Evolutionary conservation across 2,113 vertebrate genomes (phyloP).

Genomic region (Cyprichromis sp.): DNA sequence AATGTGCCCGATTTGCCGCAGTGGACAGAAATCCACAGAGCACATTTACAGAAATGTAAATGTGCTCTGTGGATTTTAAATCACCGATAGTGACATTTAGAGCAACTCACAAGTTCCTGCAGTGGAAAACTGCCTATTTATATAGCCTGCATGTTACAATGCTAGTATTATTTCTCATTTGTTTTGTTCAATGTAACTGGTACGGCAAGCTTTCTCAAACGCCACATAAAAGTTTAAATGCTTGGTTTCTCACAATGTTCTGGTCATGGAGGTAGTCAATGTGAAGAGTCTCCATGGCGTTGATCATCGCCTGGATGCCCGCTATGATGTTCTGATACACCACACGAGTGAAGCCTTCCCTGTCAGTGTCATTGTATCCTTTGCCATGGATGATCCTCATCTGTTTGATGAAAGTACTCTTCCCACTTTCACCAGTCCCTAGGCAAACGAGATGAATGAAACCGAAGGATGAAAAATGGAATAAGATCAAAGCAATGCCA

Average conservation of each 20-base stretch:
- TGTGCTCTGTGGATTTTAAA: not conserved
- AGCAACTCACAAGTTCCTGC: not conserved
- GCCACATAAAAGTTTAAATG: not conserved
- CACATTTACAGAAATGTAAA: not conserved
- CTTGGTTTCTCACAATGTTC: slow-evolving; percentile 69
- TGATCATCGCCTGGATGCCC: slow-evolving; percentile 74
- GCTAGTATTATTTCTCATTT: not conserved
- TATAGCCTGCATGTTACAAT: not conserved
- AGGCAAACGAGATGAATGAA: slow-evolving; percentile 3
- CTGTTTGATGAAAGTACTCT: slow-evolving; percentile 91
- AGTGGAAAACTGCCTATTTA: not conserved
- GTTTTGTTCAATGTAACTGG: not conserved
- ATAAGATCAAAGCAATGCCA: slow-evolving; percentile 7
- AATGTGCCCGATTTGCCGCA: too few relatives aligned
- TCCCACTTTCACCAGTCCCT: slow-evolving; percentile 87
- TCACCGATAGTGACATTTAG: not conserved
- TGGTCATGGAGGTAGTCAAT: slow-evolving; percentile 70
- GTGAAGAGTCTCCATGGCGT: slow-evolving; percentile 72
- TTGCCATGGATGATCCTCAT: slow-evolving; percentile 93
- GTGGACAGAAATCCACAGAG: too few relatives aligned
- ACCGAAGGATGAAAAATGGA: not conserved
- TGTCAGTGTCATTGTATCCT: slow-evolving; percentile 79
- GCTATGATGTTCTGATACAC: slow-evolving; percentile 81
- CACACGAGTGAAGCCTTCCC: slow-evolving; percentile 71
- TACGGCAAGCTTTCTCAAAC: not conserved